Base-by-base conservation (phyloP, 2,888 invertebrate genomes). In the Aleiodes leptofemur region DNA sequence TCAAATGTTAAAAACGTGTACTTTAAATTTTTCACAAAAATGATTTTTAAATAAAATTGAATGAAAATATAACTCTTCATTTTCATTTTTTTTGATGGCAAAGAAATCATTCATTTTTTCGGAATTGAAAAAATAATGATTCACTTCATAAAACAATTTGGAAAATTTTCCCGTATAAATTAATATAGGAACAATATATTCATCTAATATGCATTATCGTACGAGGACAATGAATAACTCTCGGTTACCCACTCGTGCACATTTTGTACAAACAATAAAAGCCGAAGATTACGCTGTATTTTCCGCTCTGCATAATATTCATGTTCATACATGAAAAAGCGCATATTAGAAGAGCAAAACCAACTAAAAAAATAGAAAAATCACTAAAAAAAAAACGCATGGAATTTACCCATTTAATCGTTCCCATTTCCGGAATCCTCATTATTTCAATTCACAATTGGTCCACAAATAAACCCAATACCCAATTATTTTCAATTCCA, bases 271-370 rank as follows among this genome's bases (percentile, higher is more conserved):
- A 50, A 57, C 73, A 68, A 73, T 73, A 57, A 57, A 73, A 31
- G 31, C 50, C 50, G 29, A 68, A 68, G 73, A 73, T 73, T 69
- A 73, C 48, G 57, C 57, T 56, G 68, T 14, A 57, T 73, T 66
- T 43, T 56, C 53, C 55, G n/a, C 5, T 38, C 23, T 31, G 38
- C 48, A 64, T 72, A 64, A 55, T 56, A 16, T 29, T 29, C 66
- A 64, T 29, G 48, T 64, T 43, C 23, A 9, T 51, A 31, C 38
- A 66, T 64, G 23, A 13, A 57, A 72, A 23, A 64, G 48, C 64
- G 34, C 0, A 31, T 23, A 23, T 23, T 23, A 68, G n/a, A 13
- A 51, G 3, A 29, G 13, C 50, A 51, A 48, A 68, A 23, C 29
- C n/a, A 50, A 34, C 8, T 9, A 8, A 16, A 16, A 53, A 14